Percentiles rank a stretch among this genome's conserved stretches.
phyloP scores from a whole-genome alignment of 2,888 invertebrate species.

The Orthonevra nobilis region DNA sequence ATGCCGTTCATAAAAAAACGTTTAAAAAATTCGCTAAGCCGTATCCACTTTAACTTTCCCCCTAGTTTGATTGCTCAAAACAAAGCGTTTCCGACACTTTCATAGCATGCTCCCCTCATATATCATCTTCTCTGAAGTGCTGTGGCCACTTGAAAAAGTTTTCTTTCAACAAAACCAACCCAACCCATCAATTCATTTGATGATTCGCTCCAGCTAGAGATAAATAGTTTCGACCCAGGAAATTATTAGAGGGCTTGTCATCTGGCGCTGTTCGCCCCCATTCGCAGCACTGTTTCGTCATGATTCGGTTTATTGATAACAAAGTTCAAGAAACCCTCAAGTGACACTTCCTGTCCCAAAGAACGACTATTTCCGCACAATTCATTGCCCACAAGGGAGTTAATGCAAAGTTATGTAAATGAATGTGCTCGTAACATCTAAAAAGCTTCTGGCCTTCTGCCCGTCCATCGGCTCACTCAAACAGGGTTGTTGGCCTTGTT shows the following conservation, averaged over 20 bases:
- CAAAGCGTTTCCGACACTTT: too few relatives aligned
- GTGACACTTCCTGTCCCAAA: conserved; percentile 44
- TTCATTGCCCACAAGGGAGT: too few relatives aligned
- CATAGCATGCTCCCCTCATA: conserved; percentile 24
- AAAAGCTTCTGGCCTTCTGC: conserved; percentile 38
- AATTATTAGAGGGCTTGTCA: conserved; percentile 58
- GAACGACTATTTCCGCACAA: too few relatives aligned
- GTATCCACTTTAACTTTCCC: too few relatives aligned
- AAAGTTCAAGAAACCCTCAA: conserved; percentile 55
- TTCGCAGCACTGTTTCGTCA: conserved; percentile 35
- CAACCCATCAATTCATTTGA: conserved; percentile 33
- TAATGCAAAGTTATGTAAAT: conserved; percentile 36
- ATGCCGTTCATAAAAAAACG: too few relatives aligned
- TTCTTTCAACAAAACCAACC: not conserved
- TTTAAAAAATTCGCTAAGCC: too few relatives aligned
- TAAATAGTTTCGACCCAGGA: conserved; percentile 56
- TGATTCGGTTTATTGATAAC: conserved; percentile 57
- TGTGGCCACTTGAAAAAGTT: conserved; percentile 35
- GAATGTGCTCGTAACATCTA: conserved; percentile 23
- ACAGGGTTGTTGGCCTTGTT: conserved; percentile 51
- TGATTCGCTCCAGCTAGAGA: conserved; percentile 14
- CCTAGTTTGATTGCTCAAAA: too few relatives aligned
- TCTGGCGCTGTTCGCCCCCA: conserved; percentile 16
- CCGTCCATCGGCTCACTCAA: not conserved
- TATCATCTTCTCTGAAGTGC: conserved; percentile 37